Base-by-base conservation (phyloP, 2,888 invertebrate species). In the Argyra leucocephala region DNA sequence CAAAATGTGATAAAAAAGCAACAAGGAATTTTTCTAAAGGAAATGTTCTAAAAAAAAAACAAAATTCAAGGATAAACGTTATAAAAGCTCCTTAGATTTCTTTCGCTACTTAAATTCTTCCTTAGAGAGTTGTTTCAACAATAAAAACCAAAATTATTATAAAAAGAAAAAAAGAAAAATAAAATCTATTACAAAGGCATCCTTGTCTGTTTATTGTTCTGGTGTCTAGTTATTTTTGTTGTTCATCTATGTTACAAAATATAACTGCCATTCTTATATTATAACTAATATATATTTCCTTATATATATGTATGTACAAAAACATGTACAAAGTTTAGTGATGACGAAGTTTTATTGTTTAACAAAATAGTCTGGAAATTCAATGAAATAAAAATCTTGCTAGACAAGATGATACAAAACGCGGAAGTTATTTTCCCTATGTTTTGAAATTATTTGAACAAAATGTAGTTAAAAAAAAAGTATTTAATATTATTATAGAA, bases 161-260 rank as follows among this genome's bases (percentile, higher is more conserved):
- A 31, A 31, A 7, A 31, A 31, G 31, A 31, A 31, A 31, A 31
- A 31, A 31, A 31, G 31, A 31, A 31, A 31, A 31, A 31, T 31
- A 31, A 31, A 31, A 15, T 37, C 37, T 12, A 48, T 18, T 48
- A 48, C 48, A 48, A 48, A 48, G n/a, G 15, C n/a, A 48, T 48
- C 48, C 48, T 18, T 48, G 48, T 48, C 48, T 48, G 48, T n/a
- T 48, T 48, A 48, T 48, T 48, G 48, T 48, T 48, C 48, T 48
- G 48, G n/a, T 48, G 48, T 48, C 48, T 48, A 48, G 48, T 48
- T 48, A 18, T 48, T 9, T 48, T 48, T 48, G 12, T n/a, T n/a
- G n/a, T 48, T 48, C 48, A 18, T 10, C 31, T n/a, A 31, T 31
- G 31, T 31, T 31, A 31, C 48, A 48, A 48, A n/a, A 12, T 18